Evolutionary conservation across 92 coral and sea anemone genomes (phyloP), one percentile per base, ranked within the genome.

Genomic region (Bergia sp.): DNA sequence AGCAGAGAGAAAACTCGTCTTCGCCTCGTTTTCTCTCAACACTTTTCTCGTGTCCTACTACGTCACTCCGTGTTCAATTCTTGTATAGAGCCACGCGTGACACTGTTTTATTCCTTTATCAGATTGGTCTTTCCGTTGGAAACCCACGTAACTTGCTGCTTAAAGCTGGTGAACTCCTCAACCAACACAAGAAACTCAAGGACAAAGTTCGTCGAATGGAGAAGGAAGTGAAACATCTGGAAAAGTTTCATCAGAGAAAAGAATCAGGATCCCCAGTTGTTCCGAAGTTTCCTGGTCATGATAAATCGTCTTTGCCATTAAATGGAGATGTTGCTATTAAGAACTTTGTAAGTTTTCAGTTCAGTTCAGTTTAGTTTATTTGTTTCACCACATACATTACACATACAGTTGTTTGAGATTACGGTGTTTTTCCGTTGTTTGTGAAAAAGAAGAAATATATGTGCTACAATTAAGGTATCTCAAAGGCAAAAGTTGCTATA

Each of bases 111-210:
- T 21, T 66, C 13, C 36, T 66, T 3, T 71, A 42, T 79, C 47
- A 95, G 98, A 95, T 95, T 87, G 96, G 96, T 47, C 92, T 95
- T 49, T 82, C 94, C 15, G 98, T 94, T 7, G 92, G 89, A 49
- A 95, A 94, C 23, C 98, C 98, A 2, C 94, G 98, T 2, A 96
- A 94, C 78, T 90, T 95, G 79, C 90, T 95, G 44, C 81, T 93
- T 85, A 95, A 95, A 75, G 98, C 98, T 23, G 98, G 98, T 7
- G 98, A 95, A 73, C 91, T 95, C 67, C 92, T 95, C 12, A 90
- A 93, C 57, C 93, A 95, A 23, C 98, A 95, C 88, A 95, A 93
- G 91, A 92, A 90, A 81, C 90, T 95, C 49, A 95, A 95, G 57
- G 96, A 95, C 77, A 93, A 80, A 78, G 98, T 95, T 12, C 92